These are phyloP conservation scores for Acipenser oxyrinchus DNA, from an alignment of 2,797 vertebrate species.

Conservation along the genomic window DNA sequence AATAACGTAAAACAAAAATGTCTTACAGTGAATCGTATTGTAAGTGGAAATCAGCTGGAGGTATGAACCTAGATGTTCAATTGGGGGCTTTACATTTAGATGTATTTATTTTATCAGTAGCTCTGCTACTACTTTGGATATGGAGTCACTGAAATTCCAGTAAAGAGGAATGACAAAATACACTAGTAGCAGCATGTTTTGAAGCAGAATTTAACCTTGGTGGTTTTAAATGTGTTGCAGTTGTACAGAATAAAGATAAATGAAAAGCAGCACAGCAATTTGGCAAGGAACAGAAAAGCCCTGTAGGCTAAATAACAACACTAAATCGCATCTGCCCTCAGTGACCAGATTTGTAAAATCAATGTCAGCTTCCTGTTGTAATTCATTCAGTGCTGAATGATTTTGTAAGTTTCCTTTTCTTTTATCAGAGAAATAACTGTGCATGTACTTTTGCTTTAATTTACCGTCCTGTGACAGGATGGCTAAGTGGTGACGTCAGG, in stretches of 20 bases:
- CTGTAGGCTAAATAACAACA: conserved; percentile 26
- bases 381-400: conserved; percentile 24
- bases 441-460: neutral
- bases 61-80: too few species aligned
- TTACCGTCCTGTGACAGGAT: neutral
- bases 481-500: too few species aligned
- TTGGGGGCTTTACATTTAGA: too few species aligned
- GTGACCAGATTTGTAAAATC: conserved; percentile 28
- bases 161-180: neutral
- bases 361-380: conserved; percentile 24
- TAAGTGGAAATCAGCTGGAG: too few species aligned
- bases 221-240: neutral
- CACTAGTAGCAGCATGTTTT: neutral
- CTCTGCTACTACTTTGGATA: too few species aligned
- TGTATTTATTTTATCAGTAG: too few species aligned
- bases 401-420: conserved; percentile 12
- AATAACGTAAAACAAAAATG: too few species aligned
- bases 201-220: neutral
- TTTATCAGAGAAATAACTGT: conserved; percentile 6
- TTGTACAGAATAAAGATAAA: conserved; percentile 14
- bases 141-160: too few species aligned
- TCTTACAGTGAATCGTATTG: too few species aligned
- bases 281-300: conserved; percentile 15
- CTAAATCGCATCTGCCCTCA: conserved; percentile 25
- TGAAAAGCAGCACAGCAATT: conserved; percentile 12